Evolutionary conservation across 2,888 invertebrate genomes (phyloP).

Genomic region (Agriopis marginaria): DNA sequence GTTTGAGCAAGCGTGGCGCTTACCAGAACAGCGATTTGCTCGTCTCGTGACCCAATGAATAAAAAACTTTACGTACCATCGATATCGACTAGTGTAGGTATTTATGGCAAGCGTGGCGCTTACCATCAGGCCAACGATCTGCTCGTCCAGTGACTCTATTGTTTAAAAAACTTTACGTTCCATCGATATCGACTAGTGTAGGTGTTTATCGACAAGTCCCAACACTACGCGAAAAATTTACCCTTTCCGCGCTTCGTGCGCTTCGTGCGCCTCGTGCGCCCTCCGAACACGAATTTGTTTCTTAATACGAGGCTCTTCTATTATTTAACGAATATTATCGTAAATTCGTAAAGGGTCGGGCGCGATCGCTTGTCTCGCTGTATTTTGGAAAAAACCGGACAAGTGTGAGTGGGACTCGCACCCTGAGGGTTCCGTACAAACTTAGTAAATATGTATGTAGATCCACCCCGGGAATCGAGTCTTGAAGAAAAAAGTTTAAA

Average conservation of each 20-base stretch:
- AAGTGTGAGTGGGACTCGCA: background rate
- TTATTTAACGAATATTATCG: constrained; percentile 68
- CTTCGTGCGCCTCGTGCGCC: constrained; percentile 33
- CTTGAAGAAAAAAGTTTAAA: too few relatives aligned
- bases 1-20: too few relatives aligned
- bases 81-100: constrained; percentile 34
- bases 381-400: constrained; percentile 8
- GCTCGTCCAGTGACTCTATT: background rate
- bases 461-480: too few relatives aligned
- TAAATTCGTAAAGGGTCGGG: constrained; percentile 53
- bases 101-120: constrained; percentile 19
- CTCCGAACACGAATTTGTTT: constrained; percentile 64
- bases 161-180: background rate
- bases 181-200: constrained; percentile 35
- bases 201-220: constrained; percentile 42
- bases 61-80: background rate
- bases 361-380: constrained; percentile 33
- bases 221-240: constrained; percentile 51
- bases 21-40: background rate
- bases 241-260: constrained; percentile 53
- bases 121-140: background rate
- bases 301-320: constrained; percentile 62
- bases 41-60: background rate
- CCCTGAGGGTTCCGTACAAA: background rate
- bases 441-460: too few relatives aligned